phyloP scores from a whole-genome alignment of 2,113 vertebrate genomes.

The Mirounga angustirostris region DNA sequence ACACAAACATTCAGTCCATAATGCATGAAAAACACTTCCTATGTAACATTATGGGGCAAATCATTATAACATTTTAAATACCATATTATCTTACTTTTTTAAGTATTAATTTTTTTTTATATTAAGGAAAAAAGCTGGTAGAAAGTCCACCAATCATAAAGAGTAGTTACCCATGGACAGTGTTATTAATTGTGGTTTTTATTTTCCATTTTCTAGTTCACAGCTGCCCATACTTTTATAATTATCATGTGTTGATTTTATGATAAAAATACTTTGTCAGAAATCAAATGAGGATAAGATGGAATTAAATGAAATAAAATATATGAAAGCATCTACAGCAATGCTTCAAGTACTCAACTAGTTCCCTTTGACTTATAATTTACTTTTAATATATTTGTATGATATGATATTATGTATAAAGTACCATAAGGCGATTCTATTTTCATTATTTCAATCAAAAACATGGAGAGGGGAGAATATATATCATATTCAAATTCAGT shows the following conservation, averaged over 20 bases:
- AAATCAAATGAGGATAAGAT: not conserved
- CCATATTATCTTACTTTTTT: not conserved
- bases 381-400: not conserved
- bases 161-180: not conserved
- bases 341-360: not conserved
- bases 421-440: not conserved
- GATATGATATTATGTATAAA: not conserved
- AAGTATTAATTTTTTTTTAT: not conserved
- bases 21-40: not conserved
- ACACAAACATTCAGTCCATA: not conserved
- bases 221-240: not conserved
- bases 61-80: not conserved
- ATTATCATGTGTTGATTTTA: not conserved
- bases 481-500: not conserved
- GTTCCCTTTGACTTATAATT: not conserved
- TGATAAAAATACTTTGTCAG: not conserved
- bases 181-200: not conserved
- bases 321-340: not conserved
- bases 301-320: not conserved
- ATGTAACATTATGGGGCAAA: not conserved
- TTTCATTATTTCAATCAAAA: not conserved
- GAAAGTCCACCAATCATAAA: not conserved
- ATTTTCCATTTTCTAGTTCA: not conserved
- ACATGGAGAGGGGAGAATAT: not conserved
- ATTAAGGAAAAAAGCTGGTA: not conserved